Evolutionary conservation across 2,113 vertebrate genomes (phyloP), one percentile per base, ranked within the genome.

Genomic region (Buteo buteo): DNA sequence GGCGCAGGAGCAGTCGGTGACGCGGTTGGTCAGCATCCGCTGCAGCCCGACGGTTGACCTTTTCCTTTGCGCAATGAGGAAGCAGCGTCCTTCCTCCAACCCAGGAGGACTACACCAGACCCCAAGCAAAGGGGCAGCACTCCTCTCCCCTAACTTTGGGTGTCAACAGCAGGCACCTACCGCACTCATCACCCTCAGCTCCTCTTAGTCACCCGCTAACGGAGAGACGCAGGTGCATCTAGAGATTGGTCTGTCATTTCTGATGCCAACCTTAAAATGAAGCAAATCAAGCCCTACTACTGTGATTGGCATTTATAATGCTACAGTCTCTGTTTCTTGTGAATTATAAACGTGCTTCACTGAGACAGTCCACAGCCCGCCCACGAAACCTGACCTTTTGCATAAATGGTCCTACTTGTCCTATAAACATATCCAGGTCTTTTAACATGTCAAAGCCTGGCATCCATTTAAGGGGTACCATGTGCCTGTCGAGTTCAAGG

Each of bases 131-230:
- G 44, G 44, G 22, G 38, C 29, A 82, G 25, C 8, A 7, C 65
- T 82, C 73, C 8, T 36, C 49, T 61, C 20, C 66, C 40, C 78
- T 36, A 40, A n/a, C 10, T 82, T 8, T 22, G 45, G 16, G 28
- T 24, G 44, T 20, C 29, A 71, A 44, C 81, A 74, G 81, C 36
- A 73, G 64, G 40, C 10, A 64, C 36, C 47, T 55, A 16, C 79
- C 36, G 7, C 0, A 6, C 22, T 59, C 26, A 12, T 42, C 77
- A 21, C 17, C 38, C 64, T 62, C 3, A 1, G 28, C 54, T 84
- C 47, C 52, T 32, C 67, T 86, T 50, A 38, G 59, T 74, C 42
- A 71, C 47, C 9, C 0, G 0, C n/a, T 32, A 28, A 36, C 2
- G 12, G 66, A 80, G 70, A 61, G 29, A 36, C 0, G 0, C 38